phyloP scores from a whole-genome alignment of 2,888 invertebrate species.

The Erebia palarica region DNA sequence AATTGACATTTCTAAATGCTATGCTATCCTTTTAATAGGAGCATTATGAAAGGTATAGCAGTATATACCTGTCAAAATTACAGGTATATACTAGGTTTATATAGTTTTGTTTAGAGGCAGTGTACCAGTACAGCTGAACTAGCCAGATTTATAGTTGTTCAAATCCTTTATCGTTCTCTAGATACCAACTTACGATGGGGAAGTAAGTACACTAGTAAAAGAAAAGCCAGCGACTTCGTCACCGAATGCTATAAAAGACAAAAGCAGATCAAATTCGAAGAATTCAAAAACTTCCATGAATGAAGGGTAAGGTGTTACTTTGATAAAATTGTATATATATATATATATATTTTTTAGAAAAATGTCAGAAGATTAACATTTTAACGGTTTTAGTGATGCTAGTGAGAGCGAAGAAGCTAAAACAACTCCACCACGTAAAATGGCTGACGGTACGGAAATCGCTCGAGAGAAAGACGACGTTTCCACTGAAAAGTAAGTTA shows the following conservation, averaged over 20 bases:
- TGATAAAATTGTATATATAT: background rate
- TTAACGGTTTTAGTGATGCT: conserved; percentile 52
- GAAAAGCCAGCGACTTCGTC: conserved; percentile 49
- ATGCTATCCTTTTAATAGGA: too few species aligned
- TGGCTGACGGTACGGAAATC: conserved; percentile 58
- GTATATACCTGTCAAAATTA: background rate
- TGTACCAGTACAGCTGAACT: too few species aligned
- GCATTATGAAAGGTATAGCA: too few species aligned
- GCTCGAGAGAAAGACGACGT: conserved; percentile 51
- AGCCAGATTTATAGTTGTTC: background rate
- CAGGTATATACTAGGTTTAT: background rate
- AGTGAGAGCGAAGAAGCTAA: conserved; percentile 62
- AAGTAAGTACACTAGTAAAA: conserved; percentile 51
- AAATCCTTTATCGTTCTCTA: conserved; percentile 41
- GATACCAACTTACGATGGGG: conserved; percentile 72
- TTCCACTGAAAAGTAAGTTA: conserved; percentile 43
- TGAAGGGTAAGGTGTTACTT: conserved; percentile 56
- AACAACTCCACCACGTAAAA: conserved; percentile 49
- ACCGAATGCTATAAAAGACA: conserved; percentile 50
- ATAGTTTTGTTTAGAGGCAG: too few species aligned
- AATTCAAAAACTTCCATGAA: conserved; percentile 61
- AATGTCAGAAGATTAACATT: background rate
- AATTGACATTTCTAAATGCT: too few species aligned
- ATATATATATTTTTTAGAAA: background rate
- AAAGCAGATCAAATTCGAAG: conserved; percentile 63